Percentiles rank a stretch among this genome's conserved stretches.
phyloP scores from a whole-genome alignment of 2,888 invertebrate genomes.

The Leucoma salicis region DNA sequence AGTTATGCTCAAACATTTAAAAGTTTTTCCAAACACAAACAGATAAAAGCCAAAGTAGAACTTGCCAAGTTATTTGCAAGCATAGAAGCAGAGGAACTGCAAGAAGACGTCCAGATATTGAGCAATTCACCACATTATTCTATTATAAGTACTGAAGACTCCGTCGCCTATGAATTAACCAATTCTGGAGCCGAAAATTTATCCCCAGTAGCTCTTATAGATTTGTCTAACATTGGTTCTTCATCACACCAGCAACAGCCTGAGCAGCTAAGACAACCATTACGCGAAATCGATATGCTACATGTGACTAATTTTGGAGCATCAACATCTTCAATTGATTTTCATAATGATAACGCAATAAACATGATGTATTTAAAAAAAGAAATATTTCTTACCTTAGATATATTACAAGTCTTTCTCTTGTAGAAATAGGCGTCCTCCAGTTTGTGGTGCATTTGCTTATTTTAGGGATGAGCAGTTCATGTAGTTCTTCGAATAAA shows the following conservation, averaged over 20 bases:
- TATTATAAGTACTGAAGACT: too few species aligned
- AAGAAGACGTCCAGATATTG: not conserved
- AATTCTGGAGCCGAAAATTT: constrained; percentile 2
- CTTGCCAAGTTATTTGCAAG: too few species aligned
- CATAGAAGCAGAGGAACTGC: too few species aligned
- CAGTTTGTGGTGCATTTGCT: constrained; percentile 20
- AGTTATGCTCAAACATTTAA: too few species aligned
- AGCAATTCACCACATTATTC: constrained; percentile 5
- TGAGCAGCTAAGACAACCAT: constrained; percentile 10
- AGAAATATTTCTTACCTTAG: constrained; percentile 21
- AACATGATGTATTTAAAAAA: constrained; percentile 4
- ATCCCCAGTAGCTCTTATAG: constrained; percentile 11
- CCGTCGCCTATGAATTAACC: constrained; percentile 3
- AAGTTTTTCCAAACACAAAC: not conserved
- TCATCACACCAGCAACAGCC: constrained; percentile 10
- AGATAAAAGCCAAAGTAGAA: too few species aligned
- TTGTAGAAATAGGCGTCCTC: constrained; percentile 26
- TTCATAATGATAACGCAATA: constrained; percentile 10
- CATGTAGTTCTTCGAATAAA: constrained; percentile 20
- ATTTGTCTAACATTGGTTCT: constrained; percentile 7
- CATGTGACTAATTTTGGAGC: constrained; percentile 10
- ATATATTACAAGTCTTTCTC: constrained; percentile 25
- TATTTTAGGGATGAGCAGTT: constrained; percentile 18
- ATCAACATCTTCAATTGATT: constrained; percentile 10
- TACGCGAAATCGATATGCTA: constrained; percentile 9